A percentile compares a stretch with the other conserved stretches of the same genome.
Conservation (phyloP, 1,140 invertebrate species). For the Lepidostoma basale region DNA sequence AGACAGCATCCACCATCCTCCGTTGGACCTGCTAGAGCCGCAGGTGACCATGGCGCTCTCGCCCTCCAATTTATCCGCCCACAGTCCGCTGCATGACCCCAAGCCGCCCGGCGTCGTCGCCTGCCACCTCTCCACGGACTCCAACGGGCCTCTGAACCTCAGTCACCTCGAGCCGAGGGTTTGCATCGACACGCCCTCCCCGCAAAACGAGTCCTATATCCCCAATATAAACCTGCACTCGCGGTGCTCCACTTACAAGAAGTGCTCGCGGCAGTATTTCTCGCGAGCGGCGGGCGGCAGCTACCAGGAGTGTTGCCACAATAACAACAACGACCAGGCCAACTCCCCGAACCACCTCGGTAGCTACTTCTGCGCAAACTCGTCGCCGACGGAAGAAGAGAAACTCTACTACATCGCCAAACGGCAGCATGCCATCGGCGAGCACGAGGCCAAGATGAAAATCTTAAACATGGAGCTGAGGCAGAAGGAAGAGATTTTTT, state of each 20-base stretch:
- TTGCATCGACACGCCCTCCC: slow-evolving; percentile 35
- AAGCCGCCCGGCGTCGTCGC: slow-evolving; percentile 45
- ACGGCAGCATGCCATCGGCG: slow-evolving; percentile 58
- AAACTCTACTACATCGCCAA: slow-evolving; percentile 57
- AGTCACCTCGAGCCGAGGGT: slow-evolving; percentile 53
- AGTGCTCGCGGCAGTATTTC: slow-evolving; percentile 15
- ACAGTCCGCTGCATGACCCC: slow-evolving; percentile 46
- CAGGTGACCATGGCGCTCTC: slow-evolving; percentile 25
- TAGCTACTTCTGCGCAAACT: slow-evolving; percentile 35
- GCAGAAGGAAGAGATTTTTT: slow-evolving; percentile 61
- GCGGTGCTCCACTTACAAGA: neutral
- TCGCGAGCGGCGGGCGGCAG: slow-evolving; percentile 10
- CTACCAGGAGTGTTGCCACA: slow-evolving; percentile 20
- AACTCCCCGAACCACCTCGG: no score
- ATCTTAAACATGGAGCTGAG: slow-evolving; percentile 58
- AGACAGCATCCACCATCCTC: slow-evolving; percentile 24
- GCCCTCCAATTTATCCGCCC: slow-evolving; percentile 39
- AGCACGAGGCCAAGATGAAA: slow-evolving; percentile 61
- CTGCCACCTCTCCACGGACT: slow-evolving; percentile 36
- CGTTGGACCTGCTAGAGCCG: slow-evolving; percentile 13
- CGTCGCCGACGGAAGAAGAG: slow-evolving; percentile 52
- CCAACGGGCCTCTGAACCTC: slow-evolving; percentile 57
- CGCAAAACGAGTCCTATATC: slow-evolving; percentile 12
- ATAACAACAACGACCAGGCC: slow-evolving; percentile 36
- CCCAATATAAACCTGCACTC: slow-evolving; percentile 3